Evolutionary conservation across 2,888 invertebrate genomes (phyloP), one percentile per base, ranked within the genome.

Genomic region (Sphinx pinastri): DNA sequence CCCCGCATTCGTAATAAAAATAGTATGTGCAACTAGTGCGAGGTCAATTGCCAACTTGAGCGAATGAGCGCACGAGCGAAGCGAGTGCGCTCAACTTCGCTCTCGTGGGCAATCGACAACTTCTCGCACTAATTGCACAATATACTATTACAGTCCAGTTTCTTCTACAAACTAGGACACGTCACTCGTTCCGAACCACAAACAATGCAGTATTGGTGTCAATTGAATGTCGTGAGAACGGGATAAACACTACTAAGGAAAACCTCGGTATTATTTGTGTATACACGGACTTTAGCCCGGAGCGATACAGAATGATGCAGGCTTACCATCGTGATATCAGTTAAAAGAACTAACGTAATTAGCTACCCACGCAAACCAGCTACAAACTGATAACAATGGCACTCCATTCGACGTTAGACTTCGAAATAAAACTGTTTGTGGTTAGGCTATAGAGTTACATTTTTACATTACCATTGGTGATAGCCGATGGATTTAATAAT

Each of bases 291-390:
- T 69, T 69, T 63, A 19, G 47, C 54, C 63, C 47, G 19, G 5
- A 19, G 52, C 52, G 69, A 54, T 54, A 60, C 52, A 45, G 14
- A 54, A 25, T 69, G 69, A 69, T 60, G 69, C 60, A 63, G 60
- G 47, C 19, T 45, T 14, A 51, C 25, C 10, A 38, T 45, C 38
- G 54, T 54, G 19, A 16, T 51, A 63, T 63, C 63, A 69, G 54
- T 45, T 58, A 10, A 16, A 45, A 45, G 54, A 69, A 63, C 54
- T 69, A 60, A 69, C 60, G 25, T 69, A 63, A 69, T 10, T 38
- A 45, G 16, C 25, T 45, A 25, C 63, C 60, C 47, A 54, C 69
- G 52, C 69, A 54, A 68, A 47, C 52, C 7, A 38, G 54, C 13
- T n/a, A 7, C 12, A n/a, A 45, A 47, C 54, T 47, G 54, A 69